Evolutionary conservation across 2,113 vertebrate species (phyloP).

Genomic region (Cavia aperea): DNA sequence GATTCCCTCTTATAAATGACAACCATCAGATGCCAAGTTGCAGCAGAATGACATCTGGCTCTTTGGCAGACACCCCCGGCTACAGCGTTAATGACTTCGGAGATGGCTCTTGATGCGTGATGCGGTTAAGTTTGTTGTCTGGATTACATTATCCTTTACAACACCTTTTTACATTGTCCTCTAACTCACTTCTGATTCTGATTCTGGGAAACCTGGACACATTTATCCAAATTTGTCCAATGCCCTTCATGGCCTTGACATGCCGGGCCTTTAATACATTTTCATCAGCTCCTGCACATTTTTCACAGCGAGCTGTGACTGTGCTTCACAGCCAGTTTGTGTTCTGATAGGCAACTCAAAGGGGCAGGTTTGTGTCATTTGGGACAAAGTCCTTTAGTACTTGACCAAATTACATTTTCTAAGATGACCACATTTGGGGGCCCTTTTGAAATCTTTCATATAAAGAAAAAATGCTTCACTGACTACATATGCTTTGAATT

Average conservation of each 20-base stretch:
- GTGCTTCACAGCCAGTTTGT: slow-evolving; percentile 48
- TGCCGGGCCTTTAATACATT: slow-evolving; percentile 62
- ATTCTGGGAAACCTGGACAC: slow-evolving; percentile 64
- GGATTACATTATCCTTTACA: slow-evolving; percentile 65
- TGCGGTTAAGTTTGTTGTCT: slow-evolving; percentile 70
- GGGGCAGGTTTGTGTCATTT: slow-evolving; percentile 41
- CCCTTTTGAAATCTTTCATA: slow-evolving; percentile 43
- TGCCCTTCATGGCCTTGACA: slow-evolving; percentile 66
- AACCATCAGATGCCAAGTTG: slow-evolving; percentile 72
- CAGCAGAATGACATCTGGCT: slow-evolving; percentile 77
- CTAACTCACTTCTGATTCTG: slow-evolving; percentile 67
- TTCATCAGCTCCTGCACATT: slow-evolving; percentile 56
- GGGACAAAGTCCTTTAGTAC: slow-evolving; percentile 55
- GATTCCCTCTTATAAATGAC: slow-evolving; percentile 72
- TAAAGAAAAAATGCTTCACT: slow-evolving; percentile 58
- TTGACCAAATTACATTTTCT: slow-evolving; percentile 61
- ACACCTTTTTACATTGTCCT: slow-evolving; percentile 69
- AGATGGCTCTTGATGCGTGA: slow-evolving; percentile 71
- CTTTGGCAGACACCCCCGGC: slow-evolving; percentile 74
- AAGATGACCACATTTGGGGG: slow-evolving; percentile 50
- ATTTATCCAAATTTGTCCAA: slow-evolving; percentile 70
- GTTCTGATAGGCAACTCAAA: slow-evolving; percentile 48
- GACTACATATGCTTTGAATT: slow-evolving; percentile 61
- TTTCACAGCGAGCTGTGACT: slow-evolving; percentile 40
- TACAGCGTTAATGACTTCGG: slow-evolving; percentile 74